Evolutionary conservation across 2,797 vertebrate genomes (phyloP).

Genomic region (Rhadinocentrus ornatus): DNA sequence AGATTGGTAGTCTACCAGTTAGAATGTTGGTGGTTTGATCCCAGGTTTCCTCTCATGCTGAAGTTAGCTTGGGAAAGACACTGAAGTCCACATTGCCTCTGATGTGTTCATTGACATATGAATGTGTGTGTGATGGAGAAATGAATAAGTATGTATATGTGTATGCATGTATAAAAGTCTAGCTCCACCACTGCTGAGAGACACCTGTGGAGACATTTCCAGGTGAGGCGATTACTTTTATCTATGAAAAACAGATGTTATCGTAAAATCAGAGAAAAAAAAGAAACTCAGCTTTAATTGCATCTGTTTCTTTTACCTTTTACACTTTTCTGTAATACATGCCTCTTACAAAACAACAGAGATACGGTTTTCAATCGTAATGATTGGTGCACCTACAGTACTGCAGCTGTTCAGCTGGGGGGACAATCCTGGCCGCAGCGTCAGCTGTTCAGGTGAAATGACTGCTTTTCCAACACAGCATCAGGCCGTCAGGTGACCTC

Average conservation of each 20-base stretch:
- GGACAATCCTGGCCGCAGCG: constrained; percentile 19
- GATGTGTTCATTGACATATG: too few species aligned
- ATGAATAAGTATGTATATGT: too few species aligned
- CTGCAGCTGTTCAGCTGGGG: constrained; percentile 11
- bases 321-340: constrained; percentile 60
- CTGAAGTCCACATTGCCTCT: too few species aligned
- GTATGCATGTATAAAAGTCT: too few species aligned
- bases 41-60: too few species aligned
- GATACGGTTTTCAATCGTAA: constrained; percentile 29
- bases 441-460: constrained; percentile 13
- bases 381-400: constrained; percentile 25
- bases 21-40: too few species aligned
- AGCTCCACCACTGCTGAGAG: too few species aligned
- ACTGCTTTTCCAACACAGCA: not conserved
- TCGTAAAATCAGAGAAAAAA: constrained; percentile 38
- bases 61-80: too few species aligned
- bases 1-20: too few species aligned
- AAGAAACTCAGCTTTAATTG: constrained; percentile 66
- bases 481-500: constrained; percentile 1
- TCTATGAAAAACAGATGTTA: constrained; percentile 15
- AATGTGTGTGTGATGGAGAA: too few species aligned
- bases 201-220: not conserved
- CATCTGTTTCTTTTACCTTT: constrained; percentile 45
- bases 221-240: not conserved
- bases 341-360: constrained; percentile 64